Evolutionary conservation across 2,888 invertebrate genomes (phyloP).

Genomic region (Caradrina kadenii): DNA sequence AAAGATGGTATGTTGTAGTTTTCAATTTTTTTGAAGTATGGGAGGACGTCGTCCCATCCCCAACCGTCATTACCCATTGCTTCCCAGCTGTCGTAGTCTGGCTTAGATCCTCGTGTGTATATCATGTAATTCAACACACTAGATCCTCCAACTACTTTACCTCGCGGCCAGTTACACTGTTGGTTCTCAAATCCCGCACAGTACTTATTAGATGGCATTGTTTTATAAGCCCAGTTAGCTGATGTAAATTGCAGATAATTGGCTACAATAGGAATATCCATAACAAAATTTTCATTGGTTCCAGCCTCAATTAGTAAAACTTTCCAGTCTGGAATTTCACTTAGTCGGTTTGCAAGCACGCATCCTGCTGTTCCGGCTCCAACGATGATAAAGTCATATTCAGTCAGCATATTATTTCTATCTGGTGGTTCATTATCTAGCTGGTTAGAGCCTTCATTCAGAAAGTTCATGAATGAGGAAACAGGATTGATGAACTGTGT

Average conservation of each 20-base stretch:
- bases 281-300: slow-evolving; percentile 92
- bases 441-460: slow-evolving; percentile 89
- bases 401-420: slow-evolving; percentile 83
- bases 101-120: slow-evolving; percentile 93
- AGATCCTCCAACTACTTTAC: slow-evolving; percentile 95
- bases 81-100: slow-evolving; percentile 95
- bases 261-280: slow-evolving; percentile 94
- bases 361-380: slow-evolving; percentile 96
- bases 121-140: slow-evolving; percentile 96
- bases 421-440: slow-evolving; percentile 90
- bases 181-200: slow-evolving; percentile 94
- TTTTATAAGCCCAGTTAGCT: slow-evolving; percentile 95
- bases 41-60: slow-evolving; percentile 93
- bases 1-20: slow-evolving; percentile 91
- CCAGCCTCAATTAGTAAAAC: slow-evolving; percentile 94
- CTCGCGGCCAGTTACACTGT: slow-evolving; percentile 95
- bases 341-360: slow-evolving; percentile 93
- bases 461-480: slow-evolving; percentile 88
- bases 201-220: slow-evolving; percentile 93
- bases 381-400: slow-evolving; percentile 94
- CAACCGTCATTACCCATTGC: slow-evolving; percentile 93
- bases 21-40: slow-evolving; percentile 95
- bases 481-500: slow-evolving; percentile 81
- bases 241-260: slow-evolving; percentile 93
- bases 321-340: slow-evolving; percentile 93